Percentiles rank a stretch among this genome's conserved stretches.
These are phyloP conservation scores for Paragorgia papillata DNA, from an alignment of 92 coral and sea anemone species.

Conservation along the genomic window DNA sequence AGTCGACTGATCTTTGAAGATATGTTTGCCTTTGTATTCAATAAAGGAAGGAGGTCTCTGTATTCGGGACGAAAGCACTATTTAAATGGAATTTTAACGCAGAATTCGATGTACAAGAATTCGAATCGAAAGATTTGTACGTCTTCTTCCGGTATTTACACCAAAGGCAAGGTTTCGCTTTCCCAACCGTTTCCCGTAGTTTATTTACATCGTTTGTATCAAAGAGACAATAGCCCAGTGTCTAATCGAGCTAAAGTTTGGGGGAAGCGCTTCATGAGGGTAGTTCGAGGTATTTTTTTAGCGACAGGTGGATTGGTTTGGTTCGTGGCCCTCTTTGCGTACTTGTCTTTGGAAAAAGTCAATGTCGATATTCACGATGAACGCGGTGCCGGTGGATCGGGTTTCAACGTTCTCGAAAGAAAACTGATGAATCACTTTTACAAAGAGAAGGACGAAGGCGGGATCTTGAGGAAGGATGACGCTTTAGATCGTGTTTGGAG, in stretches of 20 bases:
- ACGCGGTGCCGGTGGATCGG: constrained; percentile 14
- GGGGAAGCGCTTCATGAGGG: constrained; percentile 53
- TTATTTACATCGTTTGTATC: not conserved
- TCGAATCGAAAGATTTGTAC: not conserved
- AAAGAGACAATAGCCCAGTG: not conserved
- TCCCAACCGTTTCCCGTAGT: not conserved
- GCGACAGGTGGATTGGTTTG: constrained; percentile 73
- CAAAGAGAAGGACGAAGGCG: constrained; percentile 30
- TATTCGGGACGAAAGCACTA: not conserved
- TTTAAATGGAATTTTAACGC: not conserved
- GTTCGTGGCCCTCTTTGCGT: constrained; percentile 58
- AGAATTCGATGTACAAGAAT: too few species aligned
- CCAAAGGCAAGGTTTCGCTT: not conserved
- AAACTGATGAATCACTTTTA: constrained; percentile 26
- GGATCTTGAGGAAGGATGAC: constrained; percentile 52
- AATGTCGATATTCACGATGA: constrained; percentile 64
- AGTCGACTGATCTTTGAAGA: constrained; percentile 3
- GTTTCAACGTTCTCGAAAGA: constrained; percentile 27
- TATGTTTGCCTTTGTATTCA: not conserved
- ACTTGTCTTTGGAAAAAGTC: constrained; percentile 59
- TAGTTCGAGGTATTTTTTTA: constrained; percentile 58
- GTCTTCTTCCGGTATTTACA: not conserved
- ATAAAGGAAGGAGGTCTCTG: not conserved
- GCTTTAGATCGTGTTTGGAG: constrained; percentile 70
- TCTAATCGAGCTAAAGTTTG: constrained; percentile 1